Percentiles rank a stretch among this genome's conserved stretches.
phyloP scores from a whole-genome alignment of 2,797 vertebrate genomes.

The Gallinago stenura region DNA sequence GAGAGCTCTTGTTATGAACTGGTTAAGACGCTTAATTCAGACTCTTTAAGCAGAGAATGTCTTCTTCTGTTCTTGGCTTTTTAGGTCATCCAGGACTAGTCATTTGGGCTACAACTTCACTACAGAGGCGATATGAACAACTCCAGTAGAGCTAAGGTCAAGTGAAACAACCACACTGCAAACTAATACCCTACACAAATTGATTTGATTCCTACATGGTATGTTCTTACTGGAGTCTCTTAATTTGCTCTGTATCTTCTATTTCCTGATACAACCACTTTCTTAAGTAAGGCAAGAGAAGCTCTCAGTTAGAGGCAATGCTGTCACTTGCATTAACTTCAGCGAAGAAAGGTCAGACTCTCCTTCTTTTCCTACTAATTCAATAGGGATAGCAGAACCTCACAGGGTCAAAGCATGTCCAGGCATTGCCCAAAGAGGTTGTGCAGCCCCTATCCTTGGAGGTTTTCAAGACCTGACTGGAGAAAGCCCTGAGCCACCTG shows the following conservation, averaged over 20 bases:
- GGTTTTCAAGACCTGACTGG: background rate
- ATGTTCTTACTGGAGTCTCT: background rate
- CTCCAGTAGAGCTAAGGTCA: background rate
- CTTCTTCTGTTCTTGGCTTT: background rate
- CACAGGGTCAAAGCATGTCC: background rate
- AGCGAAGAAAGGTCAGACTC: background rate
- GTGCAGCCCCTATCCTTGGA: background rate
- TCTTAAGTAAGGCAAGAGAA: background rate
- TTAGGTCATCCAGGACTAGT: background rate
- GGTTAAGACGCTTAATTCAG: background rate
- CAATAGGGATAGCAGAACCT: background rate
- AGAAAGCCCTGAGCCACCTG: background rate
- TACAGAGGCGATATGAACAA: accelerated
- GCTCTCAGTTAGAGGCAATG: background rate
- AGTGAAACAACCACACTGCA: background rate
- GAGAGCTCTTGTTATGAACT: background rate
- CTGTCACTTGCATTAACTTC: background rate
- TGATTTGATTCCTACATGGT: background rate
- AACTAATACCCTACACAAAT: background rate
- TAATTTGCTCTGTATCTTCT: background rate
- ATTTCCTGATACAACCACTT: background rate
- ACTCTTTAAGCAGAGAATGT: background rate
- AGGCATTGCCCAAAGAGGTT: background rate
- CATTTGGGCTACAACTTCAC: background rate
- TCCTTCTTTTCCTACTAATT: background rate